Conservation (phyloP, 2,797 vertebrate genomes). For the Petrocephalus sullivani region DNA sequence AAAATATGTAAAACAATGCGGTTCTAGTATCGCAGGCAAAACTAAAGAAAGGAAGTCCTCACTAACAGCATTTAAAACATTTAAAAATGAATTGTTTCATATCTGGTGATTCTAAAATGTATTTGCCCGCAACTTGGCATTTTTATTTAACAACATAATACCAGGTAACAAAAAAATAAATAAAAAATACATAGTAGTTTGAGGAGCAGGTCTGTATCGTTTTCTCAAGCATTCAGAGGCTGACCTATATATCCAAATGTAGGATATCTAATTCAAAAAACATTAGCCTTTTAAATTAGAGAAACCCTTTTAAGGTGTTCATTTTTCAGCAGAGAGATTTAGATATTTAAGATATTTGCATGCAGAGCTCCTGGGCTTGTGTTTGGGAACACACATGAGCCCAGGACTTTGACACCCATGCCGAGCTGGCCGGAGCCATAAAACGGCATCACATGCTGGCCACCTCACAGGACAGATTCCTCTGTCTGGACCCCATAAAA, state of each 20-base stretch:
- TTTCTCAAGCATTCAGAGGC: conserved; percentile 28
- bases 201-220: conserved; percentile 7
- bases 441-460: conserved; percentile 37
- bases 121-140: not conserved
- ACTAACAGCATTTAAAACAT: not conserved
- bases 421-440: conserved; percentile 29
- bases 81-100: not conserved
- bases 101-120: not conserved
- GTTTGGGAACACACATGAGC: conserved; percentile 29
- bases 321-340: conserved; percentile 9
- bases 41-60: not conserved
- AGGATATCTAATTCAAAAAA: conserved; percentile 24
- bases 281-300: conserved; percentile 26
- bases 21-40: not conserved
- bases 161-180: not conserved
- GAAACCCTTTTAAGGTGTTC: not conserved
- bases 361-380: not conserved
- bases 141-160: not conserved
- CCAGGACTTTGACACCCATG: conserved; percentile 32
- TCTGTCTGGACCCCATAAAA: conserved; percentile 7
- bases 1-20: not conserved
- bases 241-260: conserved; percentile 37
- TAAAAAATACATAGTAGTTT: not conserved
- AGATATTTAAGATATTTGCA: conserved; percentile 6
- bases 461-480: conserved; percentile 30